A percentile compares a stretch with the other conserved stretches of the same genome.
Conservation (phyloP, 2,797 vertebrate genomes). For the Oophaga sylvatica region DNA sequence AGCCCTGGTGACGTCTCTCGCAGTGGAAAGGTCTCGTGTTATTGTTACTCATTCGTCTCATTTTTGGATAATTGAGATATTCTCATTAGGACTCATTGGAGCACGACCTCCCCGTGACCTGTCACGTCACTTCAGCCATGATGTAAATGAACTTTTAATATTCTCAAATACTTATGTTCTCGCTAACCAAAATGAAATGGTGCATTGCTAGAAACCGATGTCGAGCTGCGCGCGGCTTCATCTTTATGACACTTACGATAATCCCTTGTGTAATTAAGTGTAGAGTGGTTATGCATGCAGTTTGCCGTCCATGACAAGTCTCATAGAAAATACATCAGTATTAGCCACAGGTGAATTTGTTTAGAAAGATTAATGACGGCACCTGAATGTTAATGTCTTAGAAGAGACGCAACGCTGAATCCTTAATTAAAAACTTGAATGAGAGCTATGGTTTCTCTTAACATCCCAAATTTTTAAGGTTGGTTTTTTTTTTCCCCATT, state of each 20-base stretch:
- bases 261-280: constrained; percentile 87
- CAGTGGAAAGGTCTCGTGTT: constrained; percentile 35
- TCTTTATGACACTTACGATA: constrained; percentile 82
- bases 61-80: constrained; percentile 51
- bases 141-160: constrained; percentile 70
- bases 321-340: constrained; percentile 87
- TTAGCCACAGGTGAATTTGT: constrained; percentile 88
- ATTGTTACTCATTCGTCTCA: constrained; percentile 21
- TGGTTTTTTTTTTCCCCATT: constrained; percentile 73
- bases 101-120: constrained; percentile 61
- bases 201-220: constrained; percentile 72
- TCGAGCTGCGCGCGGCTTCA: constrained; percentile 77
- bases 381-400: constrained; percentile 85
- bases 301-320: constrained; percentile 81
- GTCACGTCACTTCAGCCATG: constrained; percentile 47
- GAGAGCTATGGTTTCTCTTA: constrained; percentile 84
- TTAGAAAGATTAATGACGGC: constrained; percentile 87
- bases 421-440: constrained; percentile 87
- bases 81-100: constrained; percentile 56
- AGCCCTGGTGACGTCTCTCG: constrained; percentile 50
- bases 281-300: constrained; percentile 80
- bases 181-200: constrained; percentile 75
- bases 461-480: constrained; percentile 79
- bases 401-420: constrained; percentile 82
- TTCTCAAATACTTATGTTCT: constrained; percentile 71